phyloP scores from a whole-genome alignment of 2,888 invertebrate genomes.

The Tupiocoris notatus region DNA sequence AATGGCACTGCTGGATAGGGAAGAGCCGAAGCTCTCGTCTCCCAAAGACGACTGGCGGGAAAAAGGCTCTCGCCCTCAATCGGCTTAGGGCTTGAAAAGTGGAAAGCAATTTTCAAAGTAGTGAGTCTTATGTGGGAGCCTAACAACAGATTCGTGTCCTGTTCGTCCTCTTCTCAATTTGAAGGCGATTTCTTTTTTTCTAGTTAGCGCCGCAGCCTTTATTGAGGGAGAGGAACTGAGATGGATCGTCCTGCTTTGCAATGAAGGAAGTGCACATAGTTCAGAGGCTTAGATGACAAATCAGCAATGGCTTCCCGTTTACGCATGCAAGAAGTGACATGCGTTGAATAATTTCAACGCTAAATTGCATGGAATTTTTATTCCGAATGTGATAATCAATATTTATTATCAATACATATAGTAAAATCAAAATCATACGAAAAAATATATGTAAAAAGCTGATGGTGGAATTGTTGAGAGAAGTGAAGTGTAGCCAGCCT shows the following conservation, averaged over 20 bases:
- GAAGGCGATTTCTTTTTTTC: not conserved
- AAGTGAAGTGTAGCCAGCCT: too few species aligned
- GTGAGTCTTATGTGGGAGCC: slow-evolving; percentile 3
- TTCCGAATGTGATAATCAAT: too few species aligned
- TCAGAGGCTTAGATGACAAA: not conserved
- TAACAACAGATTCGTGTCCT: slow-evolving; percentile 11
- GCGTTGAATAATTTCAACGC: too few species aligned
- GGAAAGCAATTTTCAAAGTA: slow-evolving; percentile 20
- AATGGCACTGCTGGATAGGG: not conserved
- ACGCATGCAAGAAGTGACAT: too few species aligned
- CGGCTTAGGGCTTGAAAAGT: slow-evolving; percentile 17
- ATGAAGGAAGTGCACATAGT: not conserved
- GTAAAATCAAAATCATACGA: too few species aligned
- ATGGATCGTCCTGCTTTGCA: too few species aligned
- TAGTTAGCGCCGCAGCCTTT: not conserved
- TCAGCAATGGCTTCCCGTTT: not conserved
- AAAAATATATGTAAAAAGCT: too few species aligned
- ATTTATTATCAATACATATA: too few species aligned
- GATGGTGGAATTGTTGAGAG: too few species aligned
- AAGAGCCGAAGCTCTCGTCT: not conserved
- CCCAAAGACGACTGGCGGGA: not conserved
- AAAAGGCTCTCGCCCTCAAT: not conserved
- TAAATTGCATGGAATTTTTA: too few species aligned
- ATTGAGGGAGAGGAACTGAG: not conserved
- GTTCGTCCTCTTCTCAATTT: not conserved